Percentiles rank a stretch among this genome's conserved stretches.
Conservation (phyloP, 2,113 vertebrate species). For the Macaca fascicularis region DNA sequence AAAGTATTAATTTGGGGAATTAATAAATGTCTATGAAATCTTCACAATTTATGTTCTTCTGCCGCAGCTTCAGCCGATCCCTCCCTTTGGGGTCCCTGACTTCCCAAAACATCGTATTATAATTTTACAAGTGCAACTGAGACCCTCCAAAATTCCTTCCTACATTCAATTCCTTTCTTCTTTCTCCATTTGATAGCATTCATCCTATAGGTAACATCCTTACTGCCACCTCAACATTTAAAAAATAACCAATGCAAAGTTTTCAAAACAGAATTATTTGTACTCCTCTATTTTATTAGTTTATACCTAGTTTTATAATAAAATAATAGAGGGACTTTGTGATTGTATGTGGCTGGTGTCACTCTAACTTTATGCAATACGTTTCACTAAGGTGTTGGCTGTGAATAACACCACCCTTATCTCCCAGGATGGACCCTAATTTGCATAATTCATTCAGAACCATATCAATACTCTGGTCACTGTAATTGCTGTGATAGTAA, state of each 20-base stretch:
- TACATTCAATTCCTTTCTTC: neutral
- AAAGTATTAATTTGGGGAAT: too few relatives aligned
- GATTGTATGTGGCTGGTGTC: neutral
- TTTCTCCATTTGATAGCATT: neutral
- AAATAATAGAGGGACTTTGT: neutral
- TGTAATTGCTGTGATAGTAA: neutral
- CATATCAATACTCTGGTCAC: neutral
- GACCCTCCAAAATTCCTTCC: neutral
- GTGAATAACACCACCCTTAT: neutral
- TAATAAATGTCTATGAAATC: too few relatives aligned
- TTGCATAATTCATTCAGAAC: neutral
- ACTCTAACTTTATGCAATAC: neutral
- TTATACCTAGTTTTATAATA: neutral
- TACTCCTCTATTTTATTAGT: neutral
- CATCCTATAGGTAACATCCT: neutral
- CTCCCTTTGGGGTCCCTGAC: too few relatives aligned
- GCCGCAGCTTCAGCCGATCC: neutral
- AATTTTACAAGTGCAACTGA: neutral
- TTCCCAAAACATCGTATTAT: neutral
- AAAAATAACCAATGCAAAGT: neutral
- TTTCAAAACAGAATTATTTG: neutral
- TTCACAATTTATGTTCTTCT: too few relatives aligned
- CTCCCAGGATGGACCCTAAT: neutral
- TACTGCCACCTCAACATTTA: neutral
- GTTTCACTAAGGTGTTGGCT: neutral